Evolutionary conservation across 2,888 invertebrate species (phyloP), one percentile per base, ranked within the genome.

Genomic region (Allophyes oxyacanthae): DNA sequence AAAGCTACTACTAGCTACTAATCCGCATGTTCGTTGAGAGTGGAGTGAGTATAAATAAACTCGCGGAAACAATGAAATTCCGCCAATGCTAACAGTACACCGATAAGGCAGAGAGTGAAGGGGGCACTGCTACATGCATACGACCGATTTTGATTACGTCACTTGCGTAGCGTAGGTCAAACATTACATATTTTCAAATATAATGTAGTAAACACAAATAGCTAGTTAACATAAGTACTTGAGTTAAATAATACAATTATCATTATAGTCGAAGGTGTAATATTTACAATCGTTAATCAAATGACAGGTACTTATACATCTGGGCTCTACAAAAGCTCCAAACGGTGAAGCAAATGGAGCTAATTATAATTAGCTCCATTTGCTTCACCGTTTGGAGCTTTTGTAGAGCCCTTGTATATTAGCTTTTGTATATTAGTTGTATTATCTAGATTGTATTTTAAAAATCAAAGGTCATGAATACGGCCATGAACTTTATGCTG

Each of bases 1-100:
- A 54, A 62, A 48, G 28, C n/a, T n/a, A n/a, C n/a, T n/a, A n/a
- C n/a, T n/a, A 40, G 34, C 42, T 66, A 64, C 55, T 64, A 75
- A 82, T 79, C 78, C 74, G 74, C 83, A 78, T 63, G 66, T 68
- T 72, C 55, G 72, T 75, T 77, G 78, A 62, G 79, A 78, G 85
- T 75, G n/a, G n/a, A 60, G 72, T 71, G 63, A 72, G 74, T 75
- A 74, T 72, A 74, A 73, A 76, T 73, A 81, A 75, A 75, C 66
- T 57, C 57, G 74, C 61, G 74, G 70, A 80, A 79, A 80, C 81
- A 81, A 78, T 80, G 72, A 75, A 76, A 81, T 78, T 67, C 69
- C 69, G 53, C 66, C 71, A 74, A 73, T 70, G 64, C 64, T 68
- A 72, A 71, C 72, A 68, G 66, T 74, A 72, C 48, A 68, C 64